Percentiles rank a stretch among this genome's conserved stretches.
phyloP scores from a whole-genome alignment of 2,113 vertebrate genomes.

The Microtus ochrogaster region DNA sequence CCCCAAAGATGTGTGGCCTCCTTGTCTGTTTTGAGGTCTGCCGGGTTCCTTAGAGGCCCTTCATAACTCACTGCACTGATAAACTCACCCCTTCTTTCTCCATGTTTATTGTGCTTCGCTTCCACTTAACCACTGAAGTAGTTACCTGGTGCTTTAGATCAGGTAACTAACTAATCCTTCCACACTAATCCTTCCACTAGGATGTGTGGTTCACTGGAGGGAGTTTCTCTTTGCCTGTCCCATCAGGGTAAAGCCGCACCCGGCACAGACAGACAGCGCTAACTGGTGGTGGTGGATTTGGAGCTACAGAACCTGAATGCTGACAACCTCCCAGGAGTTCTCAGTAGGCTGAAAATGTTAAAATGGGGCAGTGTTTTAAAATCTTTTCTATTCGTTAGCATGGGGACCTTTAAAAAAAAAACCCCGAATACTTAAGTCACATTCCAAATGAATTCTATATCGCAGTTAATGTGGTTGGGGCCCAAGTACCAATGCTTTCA shows the following conservation, averaged over 20 bases:
- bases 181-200: background rate
- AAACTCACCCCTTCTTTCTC: background rate
- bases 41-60: background rate
- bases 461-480: background rate
- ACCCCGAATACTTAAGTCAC: background rate
- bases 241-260: background rate
- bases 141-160: background rate
- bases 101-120: background rate
- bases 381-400: constrained; percentile 4
- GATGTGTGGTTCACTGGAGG: background rate
- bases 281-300: background rate
- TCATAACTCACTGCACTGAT: background rate
- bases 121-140: background rate
- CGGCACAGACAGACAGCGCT: background rate
- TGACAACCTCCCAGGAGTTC: background rate
- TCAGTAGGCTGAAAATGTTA: background rate
- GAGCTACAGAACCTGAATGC: background rate
- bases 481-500: background rate
- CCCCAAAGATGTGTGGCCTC: background rate
- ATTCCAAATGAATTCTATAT: constrained; percentile 43
- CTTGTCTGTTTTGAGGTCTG: background rate
- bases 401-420: background rate
- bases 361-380: background rate
- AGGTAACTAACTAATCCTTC: background rate
- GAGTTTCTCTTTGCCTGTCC: background rate